These are phyloP conservation scores for Solenodon paradoxus DNA, from an alignment of 2,113 vertebrate genomes.

Conservation along the genomic window DNA sequence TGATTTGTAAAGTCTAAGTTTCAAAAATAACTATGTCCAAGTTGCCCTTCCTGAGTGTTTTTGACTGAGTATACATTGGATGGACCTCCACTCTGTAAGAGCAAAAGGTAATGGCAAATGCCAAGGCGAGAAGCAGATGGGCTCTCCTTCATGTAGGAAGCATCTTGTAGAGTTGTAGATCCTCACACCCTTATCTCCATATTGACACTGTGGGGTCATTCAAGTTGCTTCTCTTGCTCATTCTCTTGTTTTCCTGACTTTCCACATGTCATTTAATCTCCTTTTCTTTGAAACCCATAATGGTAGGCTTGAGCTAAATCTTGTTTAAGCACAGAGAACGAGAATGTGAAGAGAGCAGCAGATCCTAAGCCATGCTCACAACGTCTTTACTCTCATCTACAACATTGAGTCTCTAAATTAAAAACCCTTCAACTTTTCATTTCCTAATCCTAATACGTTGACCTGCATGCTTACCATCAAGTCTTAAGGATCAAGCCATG, in stretches of 20 bases:
- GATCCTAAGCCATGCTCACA: background rate
- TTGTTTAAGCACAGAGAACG: background rate
- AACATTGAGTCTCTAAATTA: background rate
- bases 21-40: background rate
- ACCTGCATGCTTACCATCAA: background rate
- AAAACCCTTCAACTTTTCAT: background rate
- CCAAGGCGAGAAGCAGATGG: background rate
- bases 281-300: background rate
- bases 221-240: background rate
- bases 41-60: background rate
- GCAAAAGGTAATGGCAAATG: background rate
- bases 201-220: background rate
- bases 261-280: background rate
- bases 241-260: background rate
- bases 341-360: background rate
- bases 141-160: background rate
- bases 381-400: background rate
- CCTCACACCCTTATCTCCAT: background rate
- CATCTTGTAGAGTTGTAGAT: background rate
- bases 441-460: background rate
- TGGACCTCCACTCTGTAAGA: background rate
- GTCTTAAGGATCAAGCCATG: background rate
- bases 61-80: background rate
- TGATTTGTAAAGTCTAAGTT: background rate
- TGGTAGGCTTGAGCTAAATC: background rate